phyloP scores from a whole-genome alignment of 2,113 vertebrate species.

The Alligator sinensis region DNA sequence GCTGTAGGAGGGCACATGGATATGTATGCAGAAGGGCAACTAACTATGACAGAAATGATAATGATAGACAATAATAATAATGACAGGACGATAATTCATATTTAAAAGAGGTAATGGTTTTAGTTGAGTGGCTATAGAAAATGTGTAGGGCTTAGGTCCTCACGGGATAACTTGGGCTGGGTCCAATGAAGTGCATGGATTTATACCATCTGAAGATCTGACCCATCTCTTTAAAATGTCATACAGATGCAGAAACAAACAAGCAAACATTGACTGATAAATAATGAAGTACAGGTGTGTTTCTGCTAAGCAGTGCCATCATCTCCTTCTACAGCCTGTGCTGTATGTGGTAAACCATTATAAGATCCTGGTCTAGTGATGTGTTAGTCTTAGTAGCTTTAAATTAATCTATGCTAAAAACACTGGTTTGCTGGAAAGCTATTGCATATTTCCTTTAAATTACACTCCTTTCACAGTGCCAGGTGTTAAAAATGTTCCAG shows the following conservation, averaged over 20 bases:
- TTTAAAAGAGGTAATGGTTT: background rate
- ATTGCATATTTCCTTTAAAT: background rate
- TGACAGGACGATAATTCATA: constrained; percentile 24
- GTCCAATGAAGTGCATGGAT: rapidly evolving
- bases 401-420: background rate
- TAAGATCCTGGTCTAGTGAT: constrained; percentile 28
- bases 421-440: background rate
- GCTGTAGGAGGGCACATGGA: constrained; percentile 40
- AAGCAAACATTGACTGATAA: background rate
- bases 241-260: background rate
- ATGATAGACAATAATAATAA: constrained; percentile 53
- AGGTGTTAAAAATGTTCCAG: background rate
- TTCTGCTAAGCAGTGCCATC: background rate
- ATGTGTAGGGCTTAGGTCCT: background rate
- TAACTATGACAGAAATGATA: constrained; percentile 41
- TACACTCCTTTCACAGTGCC: background rate
- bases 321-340: background rate
- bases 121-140: background rate
- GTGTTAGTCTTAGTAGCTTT: constrained; percentile 28
- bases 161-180: rapidly evolving
- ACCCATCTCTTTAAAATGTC: background rate
- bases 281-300: background rate
- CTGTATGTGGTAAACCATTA: background rate
- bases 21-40: constrained; percentile 65
- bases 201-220: background rate